A percentile compares a stretch with the other conserved stretches of the same genome.
These are phyloP conservation scores for Clangula hyemalis DNA, from an alignment of 2,797 vertebrate genomes.

Conservation along the genomic window DNA sequence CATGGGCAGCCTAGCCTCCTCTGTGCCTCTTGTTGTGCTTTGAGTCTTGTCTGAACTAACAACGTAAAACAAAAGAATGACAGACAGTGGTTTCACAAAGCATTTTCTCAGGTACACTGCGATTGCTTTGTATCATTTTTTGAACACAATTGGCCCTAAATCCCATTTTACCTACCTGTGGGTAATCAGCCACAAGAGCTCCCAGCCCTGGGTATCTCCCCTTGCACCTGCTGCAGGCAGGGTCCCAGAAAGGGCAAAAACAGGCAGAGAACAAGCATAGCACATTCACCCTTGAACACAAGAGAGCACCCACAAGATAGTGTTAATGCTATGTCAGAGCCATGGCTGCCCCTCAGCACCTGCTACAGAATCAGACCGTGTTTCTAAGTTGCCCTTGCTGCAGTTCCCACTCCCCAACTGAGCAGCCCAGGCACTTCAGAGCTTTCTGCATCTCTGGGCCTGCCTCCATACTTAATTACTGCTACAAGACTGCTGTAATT, in stretches of 20 bases:
- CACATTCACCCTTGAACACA: not conserved
- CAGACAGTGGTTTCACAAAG: accelerated
- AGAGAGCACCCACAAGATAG: not conserved
- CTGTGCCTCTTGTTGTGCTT: not conserved
- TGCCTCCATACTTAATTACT: constrained; percentile 37
- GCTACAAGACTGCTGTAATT: constrained; percentile 37
- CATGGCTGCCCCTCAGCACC: not conserved
- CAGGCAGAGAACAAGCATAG: not conserved
- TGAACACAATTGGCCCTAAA: not conserved
- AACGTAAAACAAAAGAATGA: not conserved
- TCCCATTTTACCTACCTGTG: not conserved
- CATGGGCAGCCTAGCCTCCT: not conserved
- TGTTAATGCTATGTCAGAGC: not conserved
- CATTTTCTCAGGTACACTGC: not conserved
- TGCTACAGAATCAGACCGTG: not conserved
- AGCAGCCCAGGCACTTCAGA: not conserved
- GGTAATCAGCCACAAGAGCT: not conserved
- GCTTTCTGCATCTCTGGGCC: not conserved
- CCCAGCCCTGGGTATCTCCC: not conserved
- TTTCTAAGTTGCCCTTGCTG: not conserved
- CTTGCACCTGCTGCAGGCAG: not conserved
- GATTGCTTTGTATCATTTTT: too few relatives aligned
- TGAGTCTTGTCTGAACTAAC: accelerated
- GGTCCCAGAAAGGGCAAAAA: not conserved
- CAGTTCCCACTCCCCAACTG: not conserved